Evolutionary conservation across 2,797 vertebrate genomes (phyloP), one percentile per base, ranked within the genome.

Genomic region (Okamejei kenojei): DNA sequence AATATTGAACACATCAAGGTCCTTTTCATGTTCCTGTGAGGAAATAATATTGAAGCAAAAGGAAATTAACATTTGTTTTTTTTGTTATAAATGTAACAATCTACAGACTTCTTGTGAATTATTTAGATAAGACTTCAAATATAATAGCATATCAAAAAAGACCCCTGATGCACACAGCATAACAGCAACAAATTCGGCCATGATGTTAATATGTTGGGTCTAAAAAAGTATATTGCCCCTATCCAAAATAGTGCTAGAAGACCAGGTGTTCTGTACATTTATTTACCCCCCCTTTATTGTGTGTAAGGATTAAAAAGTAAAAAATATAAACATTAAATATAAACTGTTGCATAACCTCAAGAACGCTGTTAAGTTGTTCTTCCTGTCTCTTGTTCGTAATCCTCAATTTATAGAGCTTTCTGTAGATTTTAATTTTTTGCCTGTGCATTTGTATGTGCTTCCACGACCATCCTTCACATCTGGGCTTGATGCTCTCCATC

Each of bases 391-490:
- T 99, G 95, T 93, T 97, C 65, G 97, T 99, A 96, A 99, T 97
- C 94, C 98, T 99, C 90, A 93, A 96, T 95, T 98, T 99, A 96
- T 99, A 99, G 76, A 98, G 94, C 61, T 98, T 97, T 94, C 96
- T 96, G 94, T 99, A 99, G 65, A 65, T 94, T 94, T 98, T 99
- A 32, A 98, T 95, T 95, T 96, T 96, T 92, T 96, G 95, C 54
- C 98, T 96, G 71, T 99, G 98, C 61, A 93, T 93, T 1, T 65
- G 93, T 95, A 99, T 99, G 94, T 97, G 96, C 58, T 96, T 95
- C 99, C 98, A 99, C 7, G 98, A 99, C 99, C 99, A 99, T 98
- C 99, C 98, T n/a, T 97, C 96, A 93, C 99, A 96, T 21, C 94
- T 96, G 23, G 98, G 99, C 94, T 97, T 97, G 93, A 99, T 94